phyloP scores from a whole-genome alignment of 2,113 vertebrate species.

The Falcunculus frontatus region DNA sequence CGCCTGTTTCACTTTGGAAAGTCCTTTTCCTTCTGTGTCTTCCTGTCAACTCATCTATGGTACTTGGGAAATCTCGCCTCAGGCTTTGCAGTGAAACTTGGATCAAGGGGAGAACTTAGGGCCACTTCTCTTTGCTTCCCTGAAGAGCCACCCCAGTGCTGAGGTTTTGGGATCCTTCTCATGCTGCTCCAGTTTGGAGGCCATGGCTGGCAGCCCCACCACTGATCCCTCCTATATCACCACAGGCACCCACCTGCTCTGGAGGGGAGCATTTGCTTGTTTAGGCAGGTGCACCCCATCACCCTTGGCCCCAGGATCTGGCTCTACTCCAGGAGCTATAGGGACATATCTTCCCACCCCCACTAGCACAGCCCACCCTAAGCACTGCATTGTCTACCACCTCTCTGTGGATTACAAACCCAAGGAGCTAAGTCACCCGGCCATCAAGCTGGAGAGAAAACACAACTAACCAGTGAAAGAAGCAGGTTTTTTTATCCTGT shows the following conservation, averaged over 20 bases:
- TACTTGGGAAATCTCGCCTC: not conserved
- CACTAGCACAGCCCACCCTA: not conserved
- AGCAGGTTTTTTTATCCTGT: not conserved
- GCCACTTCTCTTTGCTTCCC: not conserved
- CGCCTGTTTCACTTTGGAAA: not conserved
- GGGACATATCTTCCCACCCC: not conserved
- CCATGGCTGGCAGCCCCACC: not conserved
- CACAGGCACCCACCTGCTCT: not conserved
- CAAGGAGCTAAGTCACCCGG: not conserved
- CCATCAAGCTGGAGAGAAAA: not conserved
- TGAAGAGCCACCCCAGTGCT: not conserved
- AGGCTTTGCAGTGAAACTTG: not conserved
- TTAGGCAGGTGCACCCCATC: not conserved
- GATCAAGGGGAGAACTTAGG: not conserved
- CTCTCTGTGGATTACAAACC: not conserved
- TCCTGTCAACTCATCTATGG: not conserved
- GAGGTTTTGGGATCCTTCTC: not conserved
- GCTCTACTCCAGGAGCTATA: not conserved
- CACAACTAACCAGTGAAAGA: not conserved
- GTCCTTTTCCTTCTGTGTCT: not conserved
- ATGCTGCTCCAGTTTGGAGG: not conserved
- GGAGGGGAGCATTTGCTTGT: not conserved
- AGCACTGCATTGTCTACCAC: not conserved
- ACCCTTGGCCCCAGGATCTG: not conserved
- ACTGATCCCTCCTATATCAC: not conserved